Evolutionary conservation across 2,797 vertebrate species (phyloP).

Genomic region (Crenuchus spilurus): DNA sequence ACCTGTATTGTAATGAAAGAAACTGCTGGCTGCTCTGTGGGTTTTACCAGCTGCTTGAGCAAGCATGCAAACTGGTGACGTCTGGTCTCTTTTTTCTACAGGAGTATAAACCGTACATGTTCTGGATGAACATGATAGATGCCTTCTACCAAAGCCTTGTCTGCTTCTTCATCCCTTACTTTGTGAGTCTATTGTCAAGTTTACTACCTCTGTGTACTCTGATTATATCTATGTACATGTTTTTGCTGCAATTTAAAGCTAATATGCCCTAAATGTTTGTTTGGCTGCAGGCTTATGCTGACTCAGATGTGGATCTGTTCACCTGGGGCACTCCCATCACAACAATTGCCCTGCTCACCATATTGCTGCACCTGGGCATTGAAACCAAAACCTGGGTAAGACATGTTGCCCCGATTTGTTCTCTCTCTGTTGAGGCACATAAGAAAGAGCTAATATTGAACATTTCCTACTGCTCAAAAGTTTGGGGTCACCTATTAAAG

Average conservation of each 20-base stretch:
- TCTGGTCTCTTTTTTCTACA: slow-evolving; percentile 60
- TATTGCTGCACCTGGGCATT: slow-evolving; percentile 92
- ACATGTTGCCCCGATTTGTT: too few species aligned
- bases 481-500: too few species aligned
- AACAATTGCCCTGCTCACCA: slow-evolving; percentile 88
- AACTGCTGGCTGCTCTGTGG: not conserved
- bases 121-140: slow-evolving; percentile 99
- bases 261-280: not conserved
- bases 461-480: too few species aligned
- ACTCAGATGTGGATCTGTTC: slow-evolving; percentile 92
- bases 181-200: slow-evolving; percentile 80
- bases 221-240: not conserved
- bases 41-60: slow-evolving; percentile 9
- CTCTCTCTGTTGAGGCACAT: too few species aligned
- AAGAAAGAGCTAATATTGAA: too few species aligned
- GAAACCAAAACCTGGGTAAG: slow-evolving; percentile 99
- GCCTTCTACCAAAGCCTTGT: slow-evolving; percentile 96
- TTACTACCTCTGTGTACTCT: not conserved
- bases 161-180: slow-evolving; percentile 97
- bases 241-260: not conserved
- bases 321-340: slow-evolving; percentile 96
- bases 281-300: slow-evolving; percentile 84
- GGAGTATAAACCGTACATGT: slow-evolving; percentile 95
- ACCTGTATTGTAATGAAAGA: slow-evolving; percentile 11
- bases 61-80: not conserved